Evolutionary conservation across 2,888 invertebrate species (phyloP).

Genomic region (Dasypogon diadema): DNA sequence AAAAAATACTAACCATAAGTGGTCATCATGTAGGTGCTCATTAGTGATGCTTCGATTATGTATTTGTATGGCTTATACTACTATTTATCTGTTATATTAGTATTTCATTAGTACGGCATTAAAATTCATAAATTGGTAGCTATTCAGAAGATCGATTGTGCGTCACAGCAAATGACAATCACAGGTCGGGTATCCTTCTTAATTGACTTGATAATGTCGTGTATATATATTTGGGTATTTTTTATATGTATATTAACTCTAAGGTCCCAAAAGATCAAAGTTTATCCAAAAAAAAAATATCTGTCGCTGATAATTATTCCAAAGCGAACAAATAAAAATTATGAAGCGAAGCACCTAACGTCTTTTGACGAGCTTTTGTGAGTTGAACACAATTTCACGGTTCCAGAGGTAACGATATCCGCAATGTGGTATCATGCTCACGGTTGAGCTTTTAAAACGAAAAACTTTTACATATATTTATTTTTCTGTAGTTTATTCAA

Average conservation of each 20-base stretch:
- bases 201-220: constrained; percentile 19
- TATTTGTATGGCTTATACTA: not conserved
- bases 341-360: constrained; percentile 73
- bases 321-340: constrained; percentile 49
- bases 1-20: constrained; percentile 66
- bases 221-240: constrained; percentile 31
- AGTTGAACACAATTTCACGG: constrained; percentile 92
- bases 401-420: constrained; percentile 93
- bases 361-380: constrained; percentile 93
- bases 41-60: constrained; percentile 58
- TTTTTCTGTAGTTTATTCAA: constrained; percentile 19
- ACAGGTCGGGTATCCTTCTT: constrained; percentile 52
- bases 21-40: constrained; percentile 66
- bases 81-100: not conserved
- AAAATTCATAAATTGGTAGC: constrained; percentile 28
- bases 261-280: constrained; percentile 47
- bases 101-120: constrained; percentile 1
- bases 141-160: constrained; percentile 31
- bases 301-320: constrained; percentile 30
- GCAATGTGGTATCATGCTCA: constrained; percentile 72
- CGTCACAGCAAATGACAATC: constrained; percentile 54
- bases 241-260: constrained; percentile 44
- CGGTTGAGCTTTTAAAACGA: constrained; percentile 63
- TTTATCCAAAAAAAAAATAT: constrained; percentile 43
- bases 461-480: constrained; percentile 48